These are phyloP conservation scores for Pseudolycoriella hygida DNA, from an alignment of 2,888 invertebrate species.

Conservation along the genomic window DNA sequence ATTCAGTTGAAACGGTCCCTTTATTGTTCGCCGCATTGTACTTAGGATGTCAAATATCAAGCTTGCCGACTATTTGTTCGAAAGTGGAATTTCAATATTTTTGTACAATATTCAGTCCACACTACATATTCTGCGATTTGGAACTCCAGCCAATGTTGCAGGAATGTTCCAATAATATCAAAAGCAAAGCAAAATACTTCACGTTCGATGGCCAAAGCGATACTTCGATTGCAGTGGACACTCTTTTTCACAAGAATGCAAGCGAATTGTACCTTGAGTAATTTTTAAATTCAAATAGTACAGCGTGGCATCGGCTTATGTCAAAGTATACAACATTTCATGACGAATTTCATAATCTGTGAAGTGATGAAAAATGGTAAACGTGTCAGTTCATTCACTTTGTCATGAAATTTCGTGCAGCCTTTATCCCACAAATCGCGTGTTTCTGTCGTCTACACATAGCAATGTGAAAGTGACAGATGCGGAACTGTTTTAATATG, in stretches of 20 bases:
- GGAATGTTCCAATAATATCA: neutral
- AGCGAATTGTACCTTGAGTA: neutral
- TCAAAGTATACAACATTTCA: too few relatives aligned
- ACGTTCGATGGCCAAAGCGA: constrained; percentile 1
- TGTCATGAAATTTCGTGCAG: too few relatives aligned
- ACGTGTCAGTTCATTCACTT: too few relatives aligned
- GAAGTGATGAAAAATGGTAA: too few relatives aligned
- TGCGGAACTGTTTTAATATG: too few relatives aligned
- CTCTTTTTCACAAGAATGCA: neutral
- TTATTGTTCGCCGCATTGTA: neutral
- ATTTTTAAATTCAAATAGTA: too few relatives aligned
- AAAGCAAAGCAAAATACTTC: neutral
- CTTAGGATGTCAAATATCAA: neutral
- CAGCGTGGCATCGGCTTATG: too few relatives aligned
- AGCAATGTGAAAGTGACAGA: too few relatives aligned
- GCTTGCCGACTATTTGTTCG: neutral
- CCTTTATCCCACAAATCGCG: too few relatives aligned
- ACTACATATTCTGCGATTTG: neutral
- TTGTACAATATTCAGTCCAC: neutral
- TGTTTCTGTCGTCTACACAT: too few relatives aligned
- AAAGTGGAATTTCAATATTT: neutral
- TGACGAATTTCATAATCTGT: too few relatives aligned
- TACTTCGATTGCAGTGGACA: neutral
- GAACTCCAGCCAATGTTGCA: neutral
- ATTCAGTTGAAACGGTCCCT: neutral